Conservation (phyloP, 1,140 invertebrate genomes). For the Temnothorax nylanderi region DNA sequence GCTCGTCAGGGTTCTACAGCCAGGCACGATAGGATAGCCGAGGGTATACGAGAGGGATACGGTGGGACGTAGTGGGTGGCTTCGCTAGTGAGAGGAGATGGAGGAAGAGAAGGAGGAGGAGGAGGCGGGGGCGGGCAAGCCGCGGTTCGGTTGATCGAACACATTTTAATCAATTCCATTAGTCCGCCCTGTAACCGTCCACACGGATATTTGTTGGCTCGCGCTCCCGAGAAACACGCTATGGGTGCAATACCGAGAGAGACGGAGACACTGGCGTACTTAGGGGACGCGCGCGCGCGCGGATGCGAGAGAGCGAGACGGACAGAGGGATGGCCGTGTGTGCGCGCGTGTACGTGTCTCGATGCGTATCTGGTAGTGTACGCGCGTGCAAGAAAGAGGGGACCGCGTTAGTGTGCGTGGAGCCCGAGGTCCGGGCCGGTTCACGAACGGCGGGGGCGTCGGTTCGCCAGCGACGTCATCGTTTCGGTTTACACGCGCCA, state of each 20-base stretch:
- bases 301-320: conserved; percentile 18
- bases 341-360: background rate
- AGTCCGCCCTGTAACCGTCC: conserved; percentile 81
- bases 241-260: conserved; percentile 57
- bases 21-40: conserved; percentile 64
- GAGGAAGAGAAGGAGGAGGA: conserved; percentile 11
- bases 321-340: background rate
- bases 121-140: conserved; percentile 51
- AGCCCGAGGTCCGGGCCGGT: conserved; percentile 69
- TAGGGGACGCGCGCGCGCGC: conserved; percentile 47
- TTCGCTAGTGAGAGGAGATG: conserved; percentile 49
- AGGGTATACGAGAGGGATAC: conserved; percentile 65
- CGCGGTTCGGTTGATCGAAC: conserved; percentile 83
- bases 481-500: conserved; percentile 84
- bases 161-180: conserved; percentile 86
- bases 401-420: conserved; percentile 31
- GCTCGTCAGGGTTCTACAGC: conserved; percentile 69
- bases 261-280: conserved; percentile 54
- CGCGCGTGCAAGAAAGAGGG: conserved; percentile 49
- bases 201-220: conserved; percentile 72
- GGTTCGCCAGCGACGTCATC: conserved; percentile 81
- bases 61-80: conserved; percentile 51
- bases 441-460: conserved; percentile 72
- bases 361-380: background rate
- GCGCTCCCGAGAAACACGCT: conserved; percentile 63